phyloP scores from a whole-genome alignment of 2,888 invertebrate genomes.

The Pimpla rufipes region DNA sequence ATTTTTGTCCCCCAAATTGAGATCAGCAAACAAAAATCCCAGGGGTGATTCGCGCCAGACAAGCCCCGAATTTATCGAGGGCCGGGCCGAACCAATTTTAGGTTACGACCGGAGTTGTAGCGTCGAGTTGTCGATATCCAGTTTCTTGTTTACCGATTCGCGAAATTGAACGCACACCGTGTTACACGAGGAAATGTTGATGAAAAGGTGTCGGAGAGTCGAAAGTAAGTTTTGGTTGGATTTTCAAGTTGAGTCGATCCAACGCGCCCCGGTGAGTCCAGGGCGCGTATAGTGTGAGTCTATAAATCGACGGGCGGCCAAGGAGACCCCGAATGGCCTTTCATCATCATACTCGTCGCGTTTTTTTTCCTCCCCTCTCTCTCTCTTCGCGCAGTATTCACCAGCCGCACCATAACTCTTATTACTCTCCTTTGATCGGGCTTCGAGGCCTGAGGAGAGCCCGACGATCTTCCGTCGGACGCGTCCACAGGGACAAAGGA shows the following conservation, averaged over 20 bases:
- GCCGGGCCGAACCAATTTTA: too few species aligned
- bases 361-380: conserved; percentile 20
- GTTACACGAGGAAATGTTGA: neutral
- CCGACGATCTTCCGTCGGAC: conserved; percentile 14
- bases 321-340: conserved; percentile 57
- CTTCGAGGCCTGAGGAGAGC: conserved; percentile 48
- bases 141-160: too few species aligned
- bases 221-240: neutral
- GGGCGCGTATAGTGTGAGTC: conserved; percentile 26
- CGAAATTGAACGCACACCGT: too few species aligned
- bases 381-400: conserved; percentile 45
- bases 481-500: conserved; percentile 55
- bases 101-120: too few species aligned
- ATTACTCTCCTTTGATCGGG: conserved; percentile 65
- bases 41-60: too few species aligned
- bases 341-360: conserved; percentile 54
- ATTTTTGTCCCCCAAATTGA: neutral
- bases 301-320: conserved; percentile 59
- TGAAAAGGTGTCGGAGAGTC: neutral
- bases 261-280: neutral
- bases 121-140: too few species aligned
- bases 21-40: neutral
- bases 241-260: neutral
- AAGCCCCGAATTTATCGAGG: too few species aligned
- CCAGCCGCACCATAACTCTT: conserved; percentile 61